Evolutionary conservation across 2,797 vertebrate species (phyloP), one percentile per base, ranked within the genome.

Genomic region (Nannoperca australis): DNA sequence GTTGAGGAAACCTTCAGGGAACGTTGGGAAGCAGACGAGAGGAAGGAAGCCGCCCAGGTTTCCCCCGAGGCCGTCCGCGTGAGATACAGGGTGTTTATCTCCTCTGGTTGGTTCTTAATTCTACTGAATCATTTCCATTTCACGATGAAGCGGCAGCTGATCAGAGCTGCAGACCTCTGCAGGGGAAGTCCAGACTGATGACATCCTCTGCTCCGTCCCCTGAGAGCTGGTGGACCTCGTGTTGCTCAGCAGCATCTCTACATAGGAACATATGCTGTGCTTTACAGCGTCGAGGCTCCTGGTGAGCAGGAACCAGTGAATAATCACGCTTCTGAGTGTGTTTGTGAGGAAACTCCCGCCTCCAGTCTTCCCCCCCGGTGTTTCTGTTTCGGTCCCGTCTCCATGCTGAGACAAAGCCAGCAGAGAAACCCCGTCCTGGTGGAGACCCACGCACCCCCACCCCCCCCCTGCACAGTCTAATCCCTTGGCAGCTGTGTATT

Each of bases 401-500:
- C 82, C 70, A 47, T 68, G 51, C 56, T 80, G 51, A 73, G 51
- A 73, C 79, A 76, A 76, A 73, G 38, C 2, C 5, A 73, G 76
- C 71, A 71, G 84, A 84, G 85, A 77, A 82, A 42, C 67, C 79
- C 79, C 80, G 68, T 70, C 81, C 54, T 76, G 74, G 78, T 76
- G 85, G 53, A 84, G 75, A 85, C 91, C 88, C 90, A 92, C 90
- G 78, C 92, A 85, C 63, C 64, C 65, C 55, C 79, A 67, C 73
- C 63, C 64, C 65, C 55, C 79, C 70, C 73, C 72, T 65, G 77
- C 82, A 81, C 88, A 79, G 70, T 85, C 84, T 91, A 92, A 92
- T 94, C 89, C 82, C 56, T 71, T 93, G 89, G 86, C 91, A 91
- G 87, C 87, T 64, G 77, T 78, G 90, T 75, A 86, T 80, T 83